A percentile compares a stretch with the other conserved stretches of the same genome.
Conservation (phyloP, 1,140 invertebrate species). For the Drosophila grimshawi region DNA sequence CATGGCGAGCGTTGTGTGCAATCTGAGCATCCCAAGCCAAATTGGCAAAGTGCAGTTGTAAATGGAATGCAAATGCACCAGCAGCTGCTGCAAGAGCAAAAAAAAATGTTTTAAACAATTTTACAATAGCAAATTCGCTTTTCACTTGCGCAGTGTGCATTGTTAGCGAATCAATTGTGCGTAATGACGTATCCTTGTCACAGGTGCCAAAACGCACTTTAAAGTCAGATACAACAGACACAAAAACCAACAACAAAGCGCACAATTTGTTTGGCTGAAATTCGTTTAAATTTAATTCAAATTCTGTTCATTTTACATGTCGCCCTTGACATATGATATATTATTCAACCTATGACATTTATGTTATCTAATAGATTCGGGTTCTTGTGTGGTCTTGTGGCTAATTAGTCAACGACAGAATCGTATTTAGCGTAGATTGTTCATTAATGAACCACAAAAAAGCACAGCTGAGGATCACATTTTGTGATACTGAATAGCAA, state of each 20-base stretch:
- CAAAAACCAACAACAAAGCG: not conserved
- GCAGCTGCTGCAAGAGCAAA: not conserved
- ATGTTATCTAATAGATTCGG: too few species aligned
- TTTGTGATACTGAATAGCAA: too few species aligned
- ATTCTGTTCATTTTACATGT: not conserved
- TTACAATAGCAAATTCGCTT: not conserved
- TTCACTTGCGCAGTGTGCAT: not conserved
- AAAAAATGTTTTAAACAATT: not conserved
- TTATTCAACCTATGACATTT: not conserved
- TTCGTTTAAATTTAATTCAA: not conserved
- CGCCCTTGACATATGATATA: constrained; percentile 2
- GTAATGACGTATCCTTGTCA: constrained; percentile 22
- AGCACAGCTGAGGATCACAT: too few species aligned
- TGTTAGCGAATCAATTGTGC: constrained; percentile 27
- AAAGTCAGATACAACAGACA: not conserved
- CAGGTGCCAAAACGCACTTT: constrained; percentile 20
- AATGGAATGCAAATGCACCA: constrained; percentile 1
- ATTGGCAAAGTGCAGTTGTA: not conserved
- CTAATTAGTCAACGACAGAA: too few species aligned
- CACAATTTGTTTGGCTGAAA: not conserved
- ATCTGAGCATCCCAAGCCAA: constrained; percentile 10
- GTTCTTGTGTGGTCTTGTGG: too few species aligned
- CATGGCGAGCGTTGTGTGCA: constrained; percentile 22
- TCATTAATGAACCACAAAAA: too few species aligned
- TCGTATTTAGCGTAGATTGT: too few species aligned